phyloP scores from a whole-genome alignment of 1,140 invertebrate genomes.

The Diorhabda carinulata region DNA sequence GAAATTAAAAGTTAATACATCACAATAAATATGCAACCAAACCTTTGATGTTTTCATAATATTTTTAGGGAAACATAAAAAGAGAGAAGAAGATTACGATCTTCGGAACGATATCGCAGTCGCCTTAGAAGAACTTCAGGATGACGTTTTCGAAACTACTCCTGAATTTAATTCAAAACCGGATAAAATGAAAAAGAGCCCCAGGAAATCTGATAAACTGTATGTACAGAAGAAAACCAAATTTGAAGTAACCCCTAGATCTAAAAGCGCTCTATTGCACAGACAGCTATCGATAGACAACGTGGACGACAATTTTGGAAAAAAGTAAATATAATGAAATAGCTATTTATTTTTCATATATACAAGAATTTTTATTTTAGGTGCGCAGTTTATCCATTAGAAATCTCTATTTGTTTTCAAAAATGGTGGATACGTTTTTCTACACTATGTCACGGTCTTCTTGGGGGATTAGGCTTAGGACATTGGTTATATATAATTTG shows the following conservation, averaged over 20 bases:
- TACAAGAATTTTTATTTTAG: constrained; percentile 16
- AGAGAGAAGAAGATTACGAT: constrained; percentile 44
- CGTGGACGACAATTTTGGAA: constrained; percentile 29
- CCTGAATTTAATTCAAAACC: constrained; percentile 28
- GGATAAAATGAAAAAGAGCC: constrained; percentile 42
- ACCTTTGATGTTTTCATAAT: background rate
- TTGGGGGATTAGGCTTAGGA: constrained; percentile 43
- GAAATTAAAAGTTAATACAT: too few species aligned
- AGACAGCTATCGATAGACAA: constrained; percentile 33
- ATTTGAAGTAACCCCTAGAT: constrained; percentile 37
- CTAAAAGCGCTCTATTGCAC: constrained; percentile 23
- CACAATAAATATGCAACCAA: too few species aligned
- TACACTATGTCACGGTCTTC: constrained; percentile 42
- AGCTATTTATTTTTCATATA: background rate
- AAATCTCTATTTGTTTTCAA: constrained; percentile 39
- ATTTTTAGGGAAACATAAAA: constrained; percentile 36
- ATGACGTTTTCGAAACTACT: constrained; percentile 46
- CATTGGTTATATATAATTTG: constrained; percentile 43
- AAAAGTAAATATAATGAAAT: constrained; percentile 22
- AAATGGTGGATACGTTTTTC: constrained; percentile 43
- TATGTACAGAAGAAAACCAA: constrained; percentile 46
- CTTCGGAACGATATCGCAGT: constrained; percentile 41
- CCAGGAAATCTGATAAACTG: constrained; percentile 40
- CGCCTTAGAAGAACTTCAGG: constrained; percentile 46
- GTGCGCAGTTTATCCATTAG: constrained; percentile 33